These are phyloP conservation scores for Shinisaurus crocodilurus DNA, from an alignment of 2,113 vertebrate species.

Conservation along the genomic window DNA sequence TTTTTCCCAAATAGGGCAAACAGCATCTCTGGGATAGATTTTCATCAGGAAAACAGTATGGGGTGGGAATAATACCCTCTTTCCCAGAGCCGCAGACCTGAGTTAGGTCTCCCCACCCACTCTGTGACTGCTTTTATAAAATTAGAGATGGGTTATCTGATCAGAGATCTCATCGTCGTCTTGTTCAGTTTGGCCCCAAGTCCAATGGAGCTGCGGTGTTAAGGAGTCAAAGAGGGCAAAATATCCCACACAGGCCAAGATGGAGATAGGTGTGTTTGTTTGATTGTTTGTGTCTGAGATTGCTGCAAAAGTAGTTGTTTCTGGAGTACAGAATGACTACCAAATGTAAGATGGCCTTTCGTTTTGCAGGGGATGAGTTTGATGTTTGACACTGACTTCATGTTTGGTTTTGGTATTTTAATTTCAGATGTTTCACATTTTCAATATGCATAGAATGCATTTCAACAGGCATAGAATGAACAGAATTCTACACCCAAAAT, in stretches of 20 bases:
- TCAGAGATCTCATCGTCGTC: neutral
- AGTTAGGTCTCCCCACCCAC: neutral
- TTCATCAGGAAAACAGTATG: neutral
- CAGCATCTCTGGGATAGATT: neutral
- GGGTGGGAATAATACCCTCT: neutral
- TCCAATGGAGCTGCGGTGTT: fast-evolving
- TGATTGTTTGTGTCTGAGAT: neutral
- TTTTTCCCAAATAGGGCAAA: no score
- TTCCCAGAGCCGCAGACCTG: neutral
- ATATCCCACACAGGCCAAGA: neutral
- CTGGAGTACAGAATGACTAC: neutral
- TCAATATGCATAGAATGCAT: neutral
- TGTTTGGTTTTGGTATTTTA: neutral
- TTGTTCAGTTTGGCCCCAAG: neutral
- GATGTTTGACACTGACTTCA: neutral
- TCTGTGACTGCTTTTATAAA: neutral
- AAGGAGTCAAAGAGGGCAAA: conserved; percentile 9
- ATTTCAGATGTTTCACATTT: conserved; percentile 4
- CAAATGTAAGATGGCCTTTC: neutral
- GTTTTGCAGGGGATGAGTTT: no score
- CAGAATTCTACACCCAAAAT: neutral
- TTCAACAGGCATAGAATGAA: neutral
- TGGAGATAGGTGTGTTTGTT: neutral
- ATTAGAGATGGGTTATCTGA: neutral
- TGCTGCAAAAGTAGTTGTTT: neutral